Base-by-base conservation (phyloP, 1,140 invertebrate genomes). In the Hylaeus volcanicus region DNA sequence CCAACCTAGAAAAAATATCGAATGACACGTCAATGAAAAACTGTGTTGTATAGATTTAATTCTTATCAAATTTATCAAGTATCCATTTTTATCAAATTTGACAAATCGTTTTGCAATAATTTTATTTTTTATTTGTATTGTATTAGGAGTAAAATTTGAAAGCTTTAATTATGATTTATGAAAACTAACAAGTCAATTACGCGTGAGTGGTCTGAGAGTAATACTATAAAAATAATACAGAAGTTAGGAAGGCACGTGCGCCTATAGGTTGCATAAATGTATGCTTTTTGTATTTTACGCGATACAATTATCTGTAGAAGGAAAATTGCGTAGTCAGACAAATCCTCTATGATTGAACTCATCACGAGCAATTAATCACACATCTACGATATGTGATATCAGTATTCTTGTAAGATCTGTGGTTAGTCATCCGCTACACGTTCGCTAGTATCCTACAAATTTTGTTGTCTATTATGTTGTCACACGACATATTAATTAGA, bases 401-500 rank as follows among this genome's bases (percentile, higher is more conserved):
- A 65, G 61, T 74, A 43, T 79, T 55, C 39, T 26, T 26, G 3
- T 39, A 45, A 63, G 41, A 51, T 5, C 6, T 48, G 1, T 14
- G 39, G 12, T 15, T 65, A 79, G 70, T 64, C 26, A 61, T 41
- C 41, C 5, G 1, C 12, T 55, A 15, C 58, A 1, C 37, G 6
- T 8, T 58, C 6, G 5, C 4, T 73, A 51, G 12, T 45, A 58
- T 64, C 74, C 15, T 74, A 26, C 37, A 43, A 8, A 39, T 55
- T 63, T 26, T 58, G 15, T 15, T 71, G 26, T 6, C 12, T 39
- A 76, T 39, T 56, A 91, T 89, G 88, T 69, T 89, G 60, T 82
- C 86, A 12, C 79, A 86, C 6, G 91, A 91, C 74, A 80, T 93
- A 53, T 88, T 94, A 72, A 95, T 98, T 77, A 96, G 97, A 87